Evolutionary conservation across 2,113 vertebrate species (phyloP).

Genomic region (Petroica traversi): DNA sequence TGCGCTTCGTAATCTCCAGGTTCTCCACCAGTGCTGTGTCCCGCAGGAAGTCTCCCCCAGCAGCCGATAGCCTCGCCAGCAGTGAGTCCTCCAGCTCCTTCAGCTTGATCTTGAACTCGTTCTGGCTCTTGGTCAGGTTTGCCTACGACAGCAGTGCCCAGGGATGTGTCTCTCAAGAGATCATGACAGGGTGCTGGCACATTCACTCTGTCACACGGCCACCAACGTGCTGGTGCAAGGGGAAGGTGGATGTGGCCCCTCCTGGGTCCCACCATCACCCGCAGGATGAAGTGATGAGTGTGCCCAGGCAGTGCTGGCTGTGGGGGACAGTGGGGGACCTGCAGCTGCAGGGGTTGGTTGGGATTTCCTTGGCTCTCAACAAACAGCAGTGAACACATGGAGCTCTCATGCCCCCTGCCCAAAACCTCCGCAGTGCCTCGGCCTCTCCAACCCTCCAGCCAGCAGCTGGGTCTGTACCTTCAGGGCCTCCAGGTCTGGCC

Average conservation of each 20-base stretch:
- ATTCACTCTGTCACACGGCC: rapidly evolving
- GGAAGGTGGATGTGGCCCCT: not conserved
- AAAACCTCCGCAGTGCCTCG: rapidly evolving
- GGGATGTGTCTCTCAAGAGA: not conserved
- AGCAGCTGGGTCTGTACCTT: slow-evolving; percentile 48
- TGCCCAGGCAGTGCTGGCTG: not conserved
- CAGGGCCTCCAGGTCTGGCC: slow-evolving; percentile 73
- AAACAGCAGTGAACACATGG: not conserved
- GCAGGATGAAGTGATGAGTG: rapidly evolving
- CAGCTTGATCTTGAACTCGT: slow-evolving; percentile 77
- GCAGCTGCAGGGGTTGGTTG: rapidly evolving
- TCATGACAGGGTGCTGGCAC: not conserved
- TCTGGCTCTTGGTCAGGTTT: slow-evolving; percentile 77
- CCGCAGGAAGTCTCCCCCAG: slow-evolving; percentile 66
- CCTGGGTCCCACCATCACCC: not conserved
- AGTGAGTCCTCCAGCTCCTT: slow-evolving; percentile 79
- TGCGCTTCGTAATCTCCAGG: slow-evolving; percentile 77
- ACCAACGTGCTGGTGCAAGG: rapidly evolving
- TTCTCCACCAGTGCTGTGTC: slow-evolving; percentile 76
- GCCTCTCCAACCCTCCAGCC: rapidly evolving
- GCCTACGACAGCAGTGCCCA: slow-evolving; percentile 14
- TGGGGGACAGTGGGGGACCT: rapidly evolving
- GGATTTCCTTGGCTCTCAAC: rapidly evolving
- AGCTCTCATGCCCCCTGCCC: not conserved
- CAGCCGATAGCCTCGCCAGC: slow-evolving; percentile 73